These are phyloP conservation scores for Archocentrus centrarchus DNA, from an alignment of 2,113 vertebrate genomes.

Conservation along the genomic window DNA sequence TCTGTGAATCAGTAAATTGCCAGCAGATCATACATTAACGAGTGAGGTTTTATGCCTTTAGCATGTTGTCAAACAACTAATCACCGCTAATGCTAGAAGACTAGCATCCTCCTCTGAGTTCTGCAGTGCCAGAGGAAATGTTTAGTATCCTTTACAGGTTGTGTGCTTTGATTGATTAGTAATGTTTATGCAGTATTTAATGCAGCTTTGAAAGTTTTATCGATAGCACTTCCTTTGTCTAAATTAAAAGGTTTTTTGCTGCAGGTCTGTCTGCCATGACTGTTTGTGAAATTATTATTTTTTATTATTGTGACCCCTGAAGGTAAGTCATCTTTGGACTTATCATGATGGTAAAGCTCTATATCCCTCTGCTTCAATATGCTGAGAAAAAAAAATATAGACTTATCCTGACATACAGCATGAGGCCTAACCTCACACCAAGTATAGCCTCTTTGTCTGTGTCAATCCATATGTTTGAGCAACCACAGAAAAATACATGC, in stretches of 20 bases:
- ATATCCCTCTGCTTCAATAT: neutral
- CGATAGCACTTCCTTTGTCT: neutral
- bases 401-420: constrained; percentile 60
- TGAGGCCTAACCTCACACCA: constrained; percentile 41
- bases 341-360: neutral
- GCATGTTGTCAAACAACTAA: neutral
- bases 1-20: neutral
- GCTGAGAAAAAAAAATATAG: constrained; percentile 10
- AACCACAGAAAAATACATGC: constrained; percentile 51
- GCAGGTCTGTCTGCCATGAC: neutral
- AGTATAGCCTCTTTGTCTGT: constrained; percentile 48
- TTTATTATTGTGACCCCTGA: neutral
- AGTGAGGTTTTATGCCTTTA: neutral
- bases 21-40: neutral
- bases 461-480: constrained; percentile 65
- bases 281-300: neutral
- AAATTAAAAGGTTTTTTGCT: neutral
- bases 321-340: neutral
- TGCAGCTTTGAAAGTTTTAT: constrained; percentile 1
- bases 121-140: neutral
- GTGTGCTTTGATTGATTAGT: neutral
- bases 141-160: constrained; percentile 19
- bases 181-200: neutral
- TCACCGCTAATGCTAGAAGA: neutral
- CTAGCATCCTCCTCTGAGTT: neutral